Percentiles rank a stretch among this genome's conserved stretches.
phyloP scores from a whole-genome alignment of 2,113 vertebrate genomes.

The Orthonyx spaldingii region DNA sequence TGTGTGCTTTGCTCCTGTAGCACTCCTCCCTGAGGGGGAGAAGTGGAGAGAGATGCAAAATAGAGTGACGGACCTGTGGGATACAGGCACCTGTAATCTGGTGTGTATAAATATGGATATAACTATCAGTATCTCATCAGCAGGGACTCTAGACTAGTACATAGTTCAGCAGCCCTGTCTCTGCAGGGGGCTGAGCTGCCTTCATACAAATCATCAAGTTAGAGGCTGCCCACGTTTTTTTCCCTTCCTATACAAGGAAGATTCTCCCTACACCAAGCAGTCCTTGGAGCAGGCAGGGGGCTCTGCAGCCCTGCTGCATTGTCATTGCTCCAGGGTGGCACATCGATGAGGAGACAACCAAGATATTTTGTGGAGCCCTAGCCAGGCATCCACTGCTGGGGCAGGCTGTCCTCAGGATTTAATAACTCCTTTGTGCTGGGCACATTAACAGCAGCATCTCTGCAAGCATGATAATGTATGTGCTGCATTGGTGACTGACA shows the following conservation, averaged over 20 bases:
- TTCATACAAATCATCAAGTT: not conserved
- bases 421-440: not conserved
- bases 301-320: not conserved
- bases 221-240: not conserved
- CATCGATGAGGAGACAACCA: not conserved
- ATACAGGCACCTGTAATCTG: not conserved
- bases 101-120: not conserved
- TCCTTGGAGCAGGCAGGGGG: not conserved
- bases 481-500: not conserved
- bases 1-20: not conserved
- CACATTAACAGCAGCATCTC: not conserved
- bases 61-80: fast-evolving
- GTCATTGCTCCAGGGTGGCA: not conserved
- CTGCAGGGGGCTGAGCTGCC: not conserved
- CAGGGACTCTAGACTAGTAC: not conserved
- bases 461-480: not conserved
- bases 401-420: not conserved
- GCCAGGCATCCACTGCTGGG: not conserved
- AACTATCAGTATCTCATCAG: not conserved
- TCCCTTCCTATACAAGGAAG: not conserved
- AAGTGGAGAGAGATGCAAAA: not conserved
- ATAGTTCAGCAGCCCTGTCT: not conserved
- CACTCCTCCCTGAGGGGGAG: not conserved
- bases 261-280: not conserved
- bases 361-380: not conserved